Conservation (phyloP, 1,140 invertebrate species). For the Agrypnia vestita region DNA sequence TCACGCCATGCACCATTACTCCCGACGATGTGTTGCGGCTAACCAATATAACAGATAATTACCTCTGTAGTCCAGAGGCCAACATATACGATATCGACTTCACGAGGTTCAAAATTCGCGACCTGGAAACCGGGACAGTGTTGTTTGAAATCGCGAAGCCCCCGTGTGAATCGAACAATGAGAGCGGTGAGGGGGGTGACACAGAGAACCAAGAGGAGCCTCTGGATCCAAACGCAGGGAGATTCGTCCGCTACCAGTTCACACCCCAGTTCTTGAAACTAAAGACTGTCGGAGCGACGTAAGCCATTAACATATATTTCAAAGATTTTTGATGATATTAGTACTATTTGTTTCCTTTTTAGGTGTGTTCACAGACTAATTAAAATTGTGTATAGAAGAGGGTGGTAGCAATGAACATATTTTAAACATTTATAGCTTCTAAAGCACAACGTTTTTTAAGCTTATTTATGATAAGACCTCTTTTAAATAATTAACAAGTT, state of each 20-base stretch:
- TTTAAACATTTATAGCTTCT: no score
- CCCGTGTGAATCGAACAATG: constrained; percentile 74
- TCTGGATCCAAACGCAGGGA: constrained; percentile 90
- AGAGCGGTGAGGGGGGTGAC: constrained; percentile 76
- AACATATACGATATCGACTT: constrained; percentile 99
- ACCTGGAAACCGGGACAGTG: constrained; percentile 93
- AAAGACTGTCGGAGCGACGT: constrained; percentile 97
- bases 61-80: constrained; percentile 94
- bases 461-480: no score
- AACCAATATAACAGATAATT: constrained; percentile 79
- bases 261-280: constrained; percentile 96
- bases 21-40: constrained; percentile 78
- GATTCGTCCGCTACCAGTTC: constrained; percentile 98
- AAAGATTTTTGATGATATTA: no score
- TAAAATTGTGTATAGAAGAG: no score
- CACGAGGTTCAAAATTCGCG: constrained; percentile 96
- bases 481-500: no score
- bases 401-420: no score
- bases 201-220: constrained; percentile 77
- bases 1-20: constrained; percentile 68
- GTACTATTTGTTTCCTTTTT: no score
- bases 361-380: no score
- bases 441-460: no score
- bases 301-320: constrained; percentile 4
- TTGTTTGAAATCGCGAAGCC: constrained; percentile 97